phyloP scores from a whole-genome alignment of 1,140 invertebrate species.

The Ostrea edulis region DNA sequence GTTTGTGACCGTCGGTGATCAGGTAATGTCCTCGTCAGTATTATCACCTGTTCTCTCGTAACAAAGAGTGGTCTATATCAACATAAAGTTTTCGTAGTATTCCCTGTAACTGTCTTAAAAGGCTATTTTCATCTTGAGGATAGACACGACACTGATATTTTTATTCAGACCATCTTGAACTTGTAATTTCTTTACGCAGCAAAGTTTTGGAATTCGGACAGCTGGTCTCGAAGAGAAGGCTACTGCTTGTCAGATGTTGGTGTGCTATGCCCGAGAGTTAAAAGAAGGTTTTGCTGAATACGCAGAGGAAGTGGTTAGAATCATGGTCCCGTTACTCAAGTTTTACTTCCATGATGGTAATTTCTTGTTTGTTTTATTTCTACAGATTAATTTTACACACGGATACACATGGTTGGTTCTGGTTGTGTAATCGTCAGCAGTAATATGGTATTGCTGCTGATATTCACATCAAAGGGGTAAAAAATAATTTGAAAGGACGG shows the following conservation, averaged over 20 bases:
- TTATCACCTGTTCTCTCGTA: neutral
- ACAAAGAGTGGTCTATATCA: neutral
- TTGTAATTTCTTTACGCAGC: constrained; percentile 72
- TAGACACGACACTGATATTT: neutral
- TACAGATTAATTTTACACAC: too few species aligned
- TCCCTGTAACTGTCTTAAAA: neutral
- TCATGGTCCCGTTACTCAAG: constrained; percentile 96
- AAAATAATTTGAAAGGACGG: too few species aligned
- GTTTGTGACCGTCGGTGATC: constrained; percentile 97
- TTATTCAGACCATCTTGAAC: too few species aligned
- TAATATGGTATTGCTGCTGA: too few species aligned
- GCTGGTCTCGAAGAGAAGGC: constrained; percentile 97
- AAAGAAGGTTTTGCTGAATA: constrained; percentile 98
- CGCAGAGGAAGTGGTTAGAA: constrained; percentile 94
- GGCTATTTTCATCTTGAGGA: too few species aligned
- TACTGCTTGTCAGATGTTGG: constrained; percentile 99
- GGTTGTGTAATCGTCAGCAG: too few species aligned
- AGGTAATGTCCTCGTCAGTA: constrained; percentile 79
- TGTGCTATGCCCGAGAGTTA: constrained; percentile 98
- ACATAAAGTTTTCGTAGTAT: neutral
- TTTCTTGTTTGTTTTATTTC: constrained; percentile 15
- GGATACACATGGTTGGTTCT: too few species aligned
- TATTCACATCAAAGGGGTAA: too few species aligned
- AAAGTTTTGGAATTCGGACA: constrained; percentile 83
- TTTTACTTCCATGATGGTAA: constrained; percentile 98